Percentiles rank a stretch among this genome's conserved stretches.
phyloP scores from a whole-genome alignment of 2,888 invertebrate species.

The Drosophila recens region DNA sequence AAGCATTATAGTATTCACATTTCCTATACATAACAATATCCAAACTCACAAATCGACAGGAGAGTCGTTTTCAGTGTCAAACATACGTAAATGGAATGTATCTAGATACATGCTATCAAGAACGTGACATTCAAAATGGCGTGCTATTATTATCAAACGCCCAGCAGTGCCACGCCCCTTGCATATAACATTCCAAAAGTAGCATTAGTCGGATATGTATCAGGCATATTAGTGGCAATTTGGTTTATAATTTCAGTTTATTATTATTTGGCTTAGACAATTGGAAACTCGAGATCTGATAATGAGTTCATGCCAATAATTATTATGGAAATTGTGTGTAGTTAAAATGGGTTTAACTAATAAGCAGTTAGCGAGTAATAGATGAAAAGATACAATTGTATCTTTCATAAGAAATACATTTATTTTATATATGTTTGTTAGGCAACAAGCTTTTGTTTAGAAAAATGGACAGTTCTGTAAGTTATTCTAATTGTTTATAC shows the following conservation, averaged over 20 bases:
- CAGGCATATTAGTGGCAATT: slow-evolving; percentile 68
- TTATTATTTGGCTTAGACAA: slow-evolving; percentile 40
- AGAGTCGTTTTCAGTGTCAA: slow-evolving; percentile 30
- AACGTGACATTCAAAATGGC: slow-evolving; percentile 60
- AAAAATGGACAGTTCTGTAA: neutral
- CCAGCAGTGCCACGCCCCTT: slow-evolving; percentile 47
- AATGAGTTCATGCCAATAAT: slow-evolving; percentile 13
- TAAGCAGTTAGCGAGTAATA: slow-evolving; percentile 34
- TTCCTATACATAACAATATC: slow-evolving; percentile 38
- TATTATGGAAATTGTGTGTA: slow-evolving; percentile 44
- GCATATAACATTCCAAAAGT: slow-evolving; percentile 18
- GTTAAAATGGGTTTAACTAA: slow-evolving; percentile 30
- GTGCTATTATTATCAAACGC: slow-evolving; percentile 54
- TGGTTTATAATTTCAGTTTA: slow-evolving; percentile 58
- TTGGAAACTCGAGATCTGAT: slow-evolving; percentile 43
- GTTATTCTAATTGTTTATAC: neutral
- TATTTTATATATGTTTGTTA: neutral
- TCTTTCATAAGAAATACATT: neutral
- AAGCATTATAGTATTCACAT: slow-evolving; percentile 6
- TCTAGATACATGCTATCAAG: slow-evolving; percentile 9
- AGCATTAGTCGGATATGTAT: slow-evolving; percentile 54
- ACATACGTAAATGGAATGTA: neutral
- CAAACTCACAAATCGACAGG: slow-evolving; percentile 33
- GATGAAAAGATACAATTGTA: slow-evolving; percentile 1
- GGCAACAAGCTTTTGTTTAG: neutral